Evolutionary conservation across 2,797 vertebrate genomes (phyloP), one percentile per base, ranked within the genome.

Genomic region (Onychomys arenicola): DNA sequence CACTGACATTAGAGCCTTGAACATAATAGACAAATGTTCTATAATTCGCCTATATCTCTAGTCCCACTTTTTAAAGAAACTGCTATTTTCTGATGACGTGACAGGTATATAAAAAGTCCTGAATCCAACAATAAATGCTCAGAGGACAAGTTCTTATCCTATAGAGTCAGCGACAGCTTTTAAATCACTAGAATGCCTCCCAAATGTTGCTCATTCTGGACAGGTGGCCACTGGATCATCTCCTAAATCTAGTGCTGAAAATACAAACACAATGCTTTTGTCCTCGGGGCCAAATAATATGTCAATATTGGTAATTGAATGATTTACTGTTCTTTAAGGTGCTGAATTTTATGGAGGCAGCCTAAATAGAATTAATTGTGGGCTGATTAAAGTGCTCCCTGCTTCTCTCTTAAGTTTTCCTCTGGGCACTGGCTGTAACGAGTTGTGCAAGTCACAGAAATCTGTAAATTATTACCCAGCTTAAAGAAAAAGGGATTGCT

Each of bases 401-500:
- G 96, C 91, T 96, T 98, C 93, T 91, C 83, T 97, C 89, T 97
- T 82, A 49, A 89, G 91, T 77, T 94, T 71, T 90, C 92, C 96
- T 94, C 96, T 95, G 89, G 69, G 69, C 95, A 98, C 97, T 59
- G 88, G 80, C 88, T 92, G 2, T 46, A 93, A 93, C 78, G 89
- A 96, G 86, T 98, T 98, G 94, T 95, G 95, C 91, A 98, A 63
- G 89, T 98, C 69, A 10, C 65, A 97, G 93, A 97, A 96, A 96
- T 95, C 59, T 75, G 93, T 98, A 98, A 98, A 98, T 98, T 97
- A 98, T 88, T 93, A 59, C 93, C 94, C 65, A 59, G 88, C 77
- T 98, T 97, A 98, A 98, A 94, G 95, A 97, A 98, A 98, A 98
- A 98, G 96, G 87, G 97, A 98, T 98, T 97, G 94, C 98, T 98